Base-by-base conservation (phyloP, 2,888 invertebrate genomes). In the Congeria kusceri region DNA sequence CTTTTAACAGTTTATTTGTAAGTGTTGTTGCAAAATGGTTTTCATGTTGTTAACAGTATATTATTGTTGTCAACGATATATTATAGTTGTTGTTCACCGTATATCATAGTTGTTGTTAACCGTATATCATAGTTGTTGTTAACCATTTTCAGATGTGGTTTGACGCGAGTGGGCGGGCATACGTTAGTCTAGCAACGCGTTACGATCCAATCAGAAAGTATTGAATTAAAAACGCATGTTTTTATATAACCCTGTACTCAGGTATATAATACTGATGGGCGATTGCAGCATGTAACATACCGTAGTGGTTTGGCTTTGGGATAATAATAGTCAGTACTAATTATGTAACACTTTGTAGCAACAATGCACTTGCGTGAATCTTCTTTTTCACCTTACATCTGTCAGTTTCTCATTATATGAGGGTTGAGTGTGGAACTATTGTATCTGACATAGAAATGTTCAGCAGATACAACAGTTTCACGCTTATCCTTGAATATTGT, bases 111-210 rank as follows among this genome's bases (percentile, higher is more conserved):
- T 39, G 39, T 39, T 39, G 39, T 39, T 39, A 39, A 39, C 9
- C 3, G 27, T 47, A 56, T 53, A 53, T 28, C 32, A 32, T 32
- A 32, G 9, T 32, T 39, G 39, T 39, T 39, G 39, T 39, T 39
- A 39, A 39, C 9, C 3, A 32, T 47, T 90, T 89, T 49, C 90
- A 91, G 91, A 91, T 91, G 90, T 92, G 91, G 91, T 92, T 91
- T 87, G 91, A 92, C 80, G 85, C 91, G 13, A 88, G 83, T 58
- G 91, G 91, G 27, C 77, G 91, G 59, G 90, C 91, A 11, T 91
- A 92, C 69, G 91, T 92, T 67, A 90, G 90, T 81, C 82, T 91
- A 59, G 92, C 92, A 47, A 89, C 91, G 20, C 88, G 92, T 56
- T 92, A 91, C 83, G 91, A 91, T 44, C 89, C 91, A 47, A 81